Percentiles rank a stretch among this genome's conserved stretches.
Evolutionary conservation across 2,113 vertebrate genomes (phyloP).

Genomic region (Heteronetta atricapilla): DNA sequence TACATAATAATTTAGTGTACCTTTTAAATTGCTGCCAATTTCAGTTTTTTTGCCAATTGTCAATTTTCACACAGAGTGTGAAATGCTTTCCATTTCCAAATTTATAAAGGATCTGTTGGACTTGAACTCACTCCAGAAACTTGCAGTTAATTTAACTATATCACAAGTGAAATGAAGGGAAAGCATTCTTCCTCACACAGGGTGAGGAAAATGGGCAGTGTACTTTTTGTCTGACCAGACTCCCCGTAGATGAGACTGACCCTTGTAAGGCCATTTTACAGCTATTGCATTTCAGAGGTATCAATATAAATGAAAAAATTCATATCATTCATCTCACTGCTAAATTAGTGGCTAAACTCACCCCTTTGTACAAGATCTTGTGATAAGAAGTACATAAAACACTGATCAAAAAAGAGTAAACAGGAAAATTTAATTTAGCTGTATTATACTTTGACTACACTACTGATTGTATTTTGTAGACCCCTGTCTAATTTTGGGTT

Average conservation of each 20-base stretch:
- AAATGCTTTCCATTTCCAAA: conserved; percentile 4
- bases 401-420: not conserved
- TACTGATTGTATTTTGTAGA: not conserved
- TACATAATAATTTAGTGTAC: not conserved
- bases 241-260: not conserved
- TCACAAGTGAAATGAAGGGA: not conserved
- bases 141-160: not conserved
- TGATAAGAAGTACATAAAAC: not conserved
- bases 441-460: not conserved
- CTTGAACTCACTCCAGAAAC: not conserved
- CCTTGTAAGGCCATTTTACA: not conserved
- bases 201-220: not conserved
- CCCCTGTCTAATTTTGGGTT: not conserved
- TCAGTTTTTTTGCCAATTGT: not conserved
- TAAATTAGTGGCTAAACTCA: not conserved
- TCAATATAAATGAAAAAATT: not conserved
- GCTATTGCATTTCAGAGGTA: not conserved
- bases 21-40: not conserved
- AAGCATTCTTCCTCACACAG: not conserved
- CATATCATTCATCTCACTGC: not conserved
- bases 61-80: not conserved
- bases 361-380: not conserved
- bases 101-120: not conserved
- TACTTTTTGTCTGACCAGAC: not conserved
- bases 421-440: not conserved